A percentile compares a stretch with the other conserved stretches of the same genome.
Evolutionary conservation across 2,797 vertebrate genomes (phyloP).

Genomic region (Stomatorhinus walkeri): DNA sequence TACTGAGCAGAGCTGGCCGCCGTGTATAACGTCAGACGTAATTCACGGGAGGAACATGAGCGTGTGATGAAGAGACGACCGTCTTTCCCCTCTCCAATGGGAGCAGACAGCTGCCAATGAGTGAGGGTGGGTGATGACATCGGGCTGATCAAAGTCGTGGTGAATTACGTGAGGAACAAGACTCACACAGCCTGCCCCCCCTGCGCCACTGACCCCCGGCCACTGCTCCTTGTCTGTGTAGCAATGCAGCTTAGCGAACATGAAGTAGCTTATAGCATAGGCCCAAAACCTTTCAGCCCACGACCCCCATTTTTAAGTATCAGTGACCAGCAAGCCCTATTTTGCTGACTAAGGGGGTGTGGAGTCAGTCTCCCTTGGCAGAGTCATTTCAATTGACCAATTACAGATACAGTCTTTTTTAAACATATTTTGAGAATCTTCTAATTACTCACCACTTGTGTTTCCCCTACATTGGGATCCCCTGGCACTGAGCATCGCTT

Average conservation of each 20-base stretch:
- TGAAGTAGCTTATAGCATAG: conserved; percentile 19
- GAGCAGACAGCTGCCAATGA: not conserved
- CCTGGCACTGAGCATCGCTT: conserved; percentile 47
- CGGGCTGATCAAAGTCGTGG: conserved; percentile 33
- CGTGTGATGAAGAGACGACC: not conserved
- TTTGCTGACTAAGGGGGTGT: conserved; percentile 15
- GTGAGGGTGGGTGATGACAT: not conserved
- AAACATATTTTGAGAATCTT: conserved; percentile 30
- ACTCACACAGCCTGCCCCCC: not conserved
- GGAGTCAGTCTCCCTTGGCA: not conserved
- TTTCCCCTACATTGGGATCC: not conserved
- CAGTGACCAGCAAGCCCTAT: not conserved
- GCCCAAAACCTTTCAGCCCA: not conserved
- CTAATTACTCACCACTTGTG: not conserved
- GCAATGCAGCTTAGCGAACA: conserved; percentile 58
- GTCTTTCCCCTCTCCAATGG: not conserved
- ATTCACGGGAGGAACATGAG: conserved; percentile 1
- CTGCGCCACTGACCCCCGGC: not conserved
- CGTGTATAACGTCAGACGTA: not conserved
- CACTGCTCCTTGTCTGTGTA: conserved; percentile 51
- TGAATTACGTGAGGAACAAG: conserved; percentile 54
- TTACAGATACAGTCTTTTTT: conserved; percentile 35
- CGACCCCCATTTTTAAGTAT: not conserved
- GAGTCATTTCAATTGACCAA: not conserved
- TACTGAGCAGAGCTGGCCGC: not conserved